phyloP scores from a whole-genome alignment of 2,797 vertebrate genomes.

The Naso thynnoides region DNA sequence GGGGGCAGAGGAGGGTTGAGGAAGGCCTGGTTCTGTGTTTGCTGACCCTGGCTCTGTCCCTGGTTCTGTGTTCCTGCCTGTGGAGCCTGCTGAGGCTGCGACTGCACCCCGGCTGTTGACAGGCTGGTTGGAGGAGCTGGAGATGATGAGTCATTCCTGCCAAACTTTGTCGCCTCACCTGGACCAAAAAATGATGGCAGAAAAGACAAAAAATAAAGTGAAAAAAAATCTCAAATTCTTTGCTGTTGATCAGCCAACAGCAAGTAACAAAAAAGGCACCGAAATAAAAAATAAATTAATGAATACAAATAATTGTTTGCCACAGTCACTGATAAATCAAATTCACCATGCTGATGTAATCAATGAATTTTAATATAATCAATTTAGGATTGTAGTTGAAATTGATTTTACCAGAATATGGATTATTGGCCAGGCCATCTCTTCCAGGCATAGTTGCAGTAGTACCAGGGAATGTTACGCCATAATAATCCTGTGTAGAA shows the following conservation, averaged over 20 bases:
- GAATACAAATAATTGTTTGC: too few species aligned
- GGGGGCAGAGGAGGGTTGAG: constrained; percentile 94
- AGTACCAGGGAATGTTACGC: constrained; percentile 95
- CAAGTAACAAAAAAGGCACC: not conserved
- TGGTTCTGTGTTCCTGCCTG: constrained; percentile 80
- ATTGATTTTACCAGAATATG: constrained; percentile 90
- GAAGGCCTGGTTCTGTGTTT: constrained; percentile 92
- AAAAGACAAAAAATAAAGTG: not conserved
- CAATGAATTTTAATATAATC: too few species aligned
- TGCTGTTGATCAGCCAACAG: not conserved
- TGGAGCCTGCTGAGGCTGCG: constrained; percentile 79
- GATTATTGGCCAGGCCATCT: constrained; percentile 94
- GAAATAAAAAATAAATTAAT: not conserved
- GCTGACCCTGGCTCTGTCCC: constrained; percentile 88
- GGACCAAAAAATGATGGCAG: not conserved
- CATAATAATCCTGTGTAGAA: constrained; percentile 93
- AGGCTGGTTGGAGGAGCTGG: constrained; percentile 93
- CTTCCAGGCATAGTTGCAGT: constrained; percentile 91
- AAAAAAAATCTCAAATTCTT: not conserved
- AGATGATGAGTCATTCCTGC: constrained; percentile 93
- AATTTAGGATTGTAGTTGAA: not conserved
- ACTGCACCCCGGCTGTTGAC: constrained; percentile 82
- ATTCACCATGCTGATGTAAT: not conserved
- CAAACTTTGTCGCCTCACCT: constrained; percentile 97
- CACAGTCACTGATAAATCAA: not conserved